Evolutionary conservation across 2,888 invertebrate species (phyloP).

Genomic region (Spodoptera exigua): DNA sequence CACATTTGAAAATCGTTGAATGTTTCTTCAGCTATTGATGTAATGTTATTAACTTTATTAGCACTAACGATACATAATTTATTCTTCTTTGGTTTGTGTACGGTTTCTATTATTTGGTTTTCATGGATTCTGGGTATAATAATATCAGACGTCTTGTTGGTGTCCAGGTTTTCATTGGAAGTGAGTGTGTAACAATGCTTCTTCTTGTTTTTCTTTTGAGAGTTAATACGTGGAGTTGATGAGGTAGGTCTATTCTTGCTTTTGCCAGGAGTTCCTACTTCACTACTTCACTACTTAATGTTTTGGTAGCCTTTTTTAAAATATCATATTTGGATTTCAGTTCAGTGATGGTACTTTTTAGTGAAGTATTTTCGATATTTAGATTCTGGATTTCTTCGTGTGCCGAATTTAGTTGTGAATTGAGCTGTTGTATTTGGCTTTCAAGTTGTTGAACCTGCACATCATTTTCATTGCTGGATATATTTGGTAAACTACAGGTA

Average conservation of each 20-base stretch:
- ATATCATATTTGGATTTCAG: background rate
- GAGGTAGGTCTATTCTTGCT: too few relatives aligned
- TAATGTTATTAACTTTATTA: conserved; percentile 13
- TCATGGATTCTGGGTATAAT: too few relatives aligned
- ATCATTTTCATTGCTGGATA: too few relatives aligned
- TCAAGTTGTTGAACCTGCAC: too few relatives aligned
- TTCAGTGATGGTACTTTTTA: background rate
- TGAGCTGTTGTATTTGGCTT: too few relatives aligned
- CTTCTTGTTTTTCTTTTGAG: background rate
- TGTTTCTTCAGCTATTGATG: too few relatives aligned
- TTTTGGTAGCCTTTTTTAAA: background rate
- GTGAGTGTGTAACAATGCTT: background rate
- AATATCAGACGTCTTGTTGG: too few relatives aligned
- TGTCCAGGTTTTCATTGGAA: too few relatives aligned
- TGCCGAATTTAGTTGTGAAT: too few relatives aligned
- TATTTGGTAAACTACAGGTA: too few relatives aligned
- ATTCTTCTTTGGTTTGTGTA: background rate
- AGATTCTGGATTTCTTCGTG: too few relatives aligned
- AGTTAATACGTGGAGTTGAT: background rate
- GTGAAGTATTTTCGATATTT: background rate
- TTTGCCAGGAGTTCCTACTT: background rate
- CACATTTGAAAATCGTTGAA: too few relatives aligned
- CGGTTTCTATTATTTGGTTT: background rate
- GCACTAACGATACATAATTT: conserved; percentile 7
- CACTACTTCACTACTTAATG: background rate